Conservation (phyloP, 2,797 vertebrate genomes). For the Acipenser transmontanus region DNA sequence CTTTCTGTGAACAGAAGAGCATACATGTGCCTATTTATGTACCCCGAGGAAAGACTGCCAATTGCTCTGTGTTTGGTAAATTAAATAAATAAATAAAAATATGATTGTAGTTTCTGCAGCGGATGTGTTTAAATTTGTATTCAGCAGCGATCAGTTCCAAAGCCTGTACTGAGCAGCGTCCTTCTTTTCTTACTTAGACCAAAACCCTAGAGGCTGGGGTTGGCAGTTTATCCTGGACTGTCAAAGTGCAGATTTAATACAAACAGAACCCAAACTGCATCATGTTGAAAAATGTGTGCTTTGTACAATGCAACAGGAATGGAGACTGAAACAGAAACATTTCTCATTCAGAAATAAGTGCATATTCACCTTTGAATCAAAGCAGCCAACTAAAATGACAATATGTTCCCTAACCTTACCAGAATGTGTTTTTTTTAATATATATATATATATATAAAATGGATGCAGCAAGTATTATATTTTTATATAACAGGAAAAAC, state of each 20-base stretch:
- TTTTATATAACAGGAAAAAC: too few species aligned
- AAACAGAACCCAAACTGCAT: neutral
- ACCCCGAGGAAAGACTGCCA: slow-evolving; percentile 7
- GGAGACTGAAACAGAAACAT: too few species aligned
- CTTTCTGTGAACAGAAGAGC: slow-evolving; percentile 9
- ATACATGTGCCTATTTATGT: neutral
- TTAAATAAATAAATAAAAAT: slow-evolving; percentile 16
- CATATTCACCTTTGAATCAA: too few species aligned
- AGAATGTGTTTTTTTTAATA: too few species aligned
- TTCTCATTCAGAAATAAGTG: too few species aligned
- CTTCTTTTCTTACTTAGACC: slow-evolving; percentile 6
- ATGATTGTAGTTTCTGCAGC: neutral
- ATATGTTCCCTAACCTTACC: too few species aligned
- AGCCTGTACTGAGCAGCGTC: neutral
- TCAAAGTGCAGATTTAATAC: neutral
- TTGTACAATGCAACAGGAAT: too few species aligned
- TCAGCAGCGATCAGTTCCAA: neutral
- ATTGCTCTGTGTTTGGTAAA: slow-evolving; percentile 8
- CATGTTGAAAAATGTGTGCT: too few species aligned
- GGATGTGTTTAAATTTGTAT: neutral
- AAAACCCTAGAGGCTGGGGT: neutral
- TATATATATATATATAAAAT: too few species aligned
- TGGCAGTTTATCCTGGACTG: neutral
- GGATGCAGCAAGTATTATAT: too few species aligned
- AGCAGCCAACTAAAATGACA: too few species aligned